Percentiles rank a stretch among this genome's conserved stretches.
phyloP scores from a whole-genome alignment of 2,797 vertebrate genomes.

The Eidolon dupreanum region DNA sequence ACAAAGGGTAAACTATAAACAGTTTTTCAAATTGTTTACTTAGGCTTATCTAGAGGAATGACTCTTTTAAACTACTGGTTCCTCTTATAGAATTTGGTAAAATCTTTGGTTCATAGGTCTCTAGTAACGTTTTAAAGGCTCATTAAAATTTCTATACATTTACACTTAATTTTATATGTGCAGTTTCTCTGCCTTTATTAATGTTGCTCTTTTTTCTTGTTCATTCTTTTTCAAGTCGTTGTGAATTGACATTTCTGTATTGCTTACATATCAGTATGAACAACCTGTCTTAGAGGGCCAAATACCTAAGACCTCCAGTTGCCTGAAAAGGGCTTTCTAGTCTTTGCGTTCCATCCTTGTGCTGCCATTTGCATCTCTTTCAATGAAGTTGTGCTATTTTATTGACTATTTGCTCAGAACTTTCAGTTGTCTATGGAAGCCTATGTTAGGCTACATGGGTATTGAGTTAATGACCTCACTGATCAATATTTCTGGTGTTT shows the following conservation, averaged over 20 bases:
- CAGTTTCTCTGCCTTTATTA: not conserved
- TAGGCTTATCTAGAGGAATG: not conserved
- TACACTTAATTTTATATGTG: not conserved
- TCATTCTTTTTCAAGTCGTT: not conserved
- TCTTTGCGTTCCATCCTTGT: not conserved
- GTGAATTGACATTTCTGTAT: not conserved
- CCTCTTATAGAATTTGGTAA: not conserved
- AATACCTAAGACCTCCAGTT: not conserved
- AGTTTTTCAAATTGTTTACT: slow-evolving; percentile 38
- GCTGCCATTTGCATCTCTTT: not conserved
- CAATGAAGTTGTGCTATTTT: not conserved
- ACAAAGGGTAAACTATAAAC: not conserved
- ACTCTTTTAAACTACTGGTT: not conserved
- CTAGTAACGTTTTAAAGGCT: not conserved
- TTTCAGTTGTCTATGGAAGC: not conserved
- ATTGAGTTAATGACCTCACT: not conserved
- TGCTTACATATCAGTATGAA: not conserved
- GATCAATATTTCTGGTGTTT: not conserved
- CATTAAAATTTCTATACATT: not conserved
- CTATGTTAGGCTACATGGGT: not conserved
- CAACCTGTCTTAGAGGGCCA: not conserved
- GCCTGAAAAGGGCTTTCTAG: not conserved
- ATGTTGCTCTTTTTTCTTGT: not conserved
- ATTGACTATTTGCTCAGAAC: not conserved
- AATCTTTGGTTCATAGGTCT: not conserved